Conservation (phyloP, 2,888 invertebrate species). For the Drosophila aldrichi region DNA sequence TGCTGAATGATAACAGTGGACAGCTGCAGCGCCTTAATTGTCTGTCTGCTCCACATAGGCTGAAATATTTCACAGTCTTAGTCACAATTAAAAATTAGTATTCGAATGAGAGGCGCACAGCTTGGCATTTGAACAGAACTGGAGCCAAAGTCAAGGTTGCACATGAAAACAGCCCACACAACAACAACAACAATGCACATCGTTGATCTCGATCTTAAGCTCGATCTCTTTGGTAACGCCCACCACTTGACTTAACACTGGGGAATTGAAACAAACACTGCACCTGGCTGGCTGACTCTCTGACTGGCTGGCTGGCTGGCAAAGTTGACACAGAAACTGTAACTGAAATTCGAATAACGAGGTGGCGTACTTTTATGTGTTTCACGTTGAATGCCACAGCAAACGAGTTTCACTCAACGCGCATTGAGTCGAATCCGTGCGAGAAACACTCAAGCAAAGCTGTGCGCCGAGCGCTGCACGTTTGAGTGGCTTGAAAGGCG, state of each 20-base stretch:
- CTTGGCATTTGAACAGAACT: conserved; percentile 28
- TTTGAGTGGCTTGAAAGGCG: conserved; percentile 28
- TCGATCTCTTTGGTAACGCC: conserved; percentile 22
- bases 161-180: conserved; percentile 17
- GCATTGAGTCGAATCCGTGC: conserved; percentile 30
- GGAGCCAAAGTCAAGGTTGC: conserved; percentile 71
- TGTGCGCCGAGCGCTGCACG: conserved; percentile 32
- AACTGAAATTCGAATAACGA: conserved; percentile 84
- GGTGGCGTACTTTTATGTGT: conserved; percentile 84
- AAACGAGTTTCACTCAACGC: conserved; percentile 68
- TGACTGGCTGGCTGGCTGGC: conserved; percentile 19
- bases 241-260: conserved; percentile 33
- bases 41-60: conserved; percentile 42
- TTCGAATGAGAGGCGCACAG: neutral
- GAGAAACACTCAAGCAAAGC: conserved; percentile 57
- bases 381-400: conserved; percentile 81
- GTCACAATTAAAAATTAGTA: conserved; percentile 11
- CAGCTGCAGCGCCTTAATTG: conserved; percentile 48
- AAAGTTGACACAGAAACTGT: conserved; percentile 74
- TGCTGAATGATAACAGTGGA: conserved; percentile 68
- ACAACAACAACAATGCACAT: neutral
- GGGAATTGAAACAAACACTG: conserved; percentile 43
- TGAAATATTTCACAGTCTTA: conserved; percentile 23
- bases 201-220: conserved; percentile 6
- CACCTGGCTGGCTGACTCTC: conserved; percentile 48